Evolutionary conservation across 2,888 invertebrate species (phyloP).

Genomic region (Leptopilina myrica): DNA sequence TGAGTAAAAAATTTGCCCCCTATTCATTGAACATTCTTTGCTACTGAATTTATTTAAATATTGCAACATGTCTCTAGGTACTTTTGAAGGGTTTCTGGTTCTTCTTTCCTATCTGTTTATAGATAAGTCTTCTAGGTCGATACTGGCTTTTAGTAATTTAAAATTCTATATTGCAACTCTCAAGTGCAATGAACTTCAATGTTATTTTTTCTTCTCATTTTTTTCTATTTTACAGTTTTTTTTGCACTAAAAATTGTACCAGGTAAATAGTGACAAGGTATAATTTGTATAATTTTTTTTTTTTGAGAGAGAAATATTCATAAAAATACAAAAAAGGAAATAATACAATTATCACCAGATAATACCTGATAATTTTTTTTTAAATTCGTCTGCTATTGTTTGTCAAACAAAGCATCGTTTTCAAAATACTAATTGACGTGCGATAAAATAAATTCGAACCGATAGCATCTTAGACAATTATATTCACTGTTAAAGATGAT

Average conservation of each 20-base stretch:
- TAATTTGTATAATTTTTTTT: not conserved
- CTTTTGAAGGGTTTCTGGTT: slow-evolving; percentile 10
- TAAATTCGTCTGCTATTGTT: not conserved
- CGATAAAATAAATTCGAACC: not conserved
- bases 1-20: no score
- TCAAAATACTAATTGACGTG: not conserved
- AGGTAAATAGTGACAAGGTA: not conserved
- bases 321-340: no score
- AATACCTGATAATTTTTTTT: not conserved
- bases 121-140: slow-evolving; percentile 10
- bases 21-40: not conserved
- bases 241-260: not conserved
- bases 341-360: not conserved
- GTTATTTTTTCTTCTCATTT: not conserved
- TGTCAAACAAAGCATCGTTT: not conserved
- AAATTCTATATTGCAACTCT: slow-evolving; percentile 15
- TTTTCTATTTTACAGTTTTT: not conserved
- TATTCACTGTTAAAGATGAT: no score
- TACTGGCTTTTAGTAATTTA: slow-evolving; percentile 17
- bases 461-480: not conserved
- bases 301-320: no score
- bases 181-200: slow-evolving; percentile 2
- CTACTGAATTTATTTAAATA: not conserved
- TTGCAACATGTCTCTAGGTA: not conserved
- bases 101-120: slow-evolving; percentile 1